phyloP scores from a whole-genome alignment of 2,888 invertebrate species.

The Caenorhabditis sp. region DNA sequence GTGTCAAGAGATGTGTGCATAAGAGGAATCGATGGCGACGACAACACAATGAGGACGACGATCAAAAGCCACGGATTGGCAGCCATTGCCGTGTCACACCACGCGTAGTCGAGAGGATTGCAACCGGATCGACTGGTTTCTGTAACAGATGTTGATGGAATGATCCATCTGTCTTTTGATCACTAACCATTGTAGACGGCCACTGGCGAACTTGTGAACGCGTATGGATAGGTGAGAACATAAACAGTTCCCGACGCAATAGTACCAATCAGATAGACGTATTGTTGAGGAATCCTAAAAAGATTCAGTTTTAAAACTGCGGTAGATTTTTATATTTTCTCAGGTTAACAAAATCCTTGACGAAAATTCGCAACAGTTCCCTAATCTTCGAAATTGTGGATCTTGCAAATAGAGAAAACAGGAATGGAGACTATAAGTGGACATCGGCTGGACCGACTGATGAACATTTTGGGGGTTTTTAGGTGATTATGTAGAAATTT shows the following conservation, averaged over 20 bases:
- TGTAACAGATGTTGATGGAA: conserved; percentile 8
- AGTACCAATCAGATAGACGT: conserved; percentile 24
- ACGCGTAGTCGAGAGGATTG: conserved; percentile 33
- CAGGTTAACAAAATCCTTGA: too few relatives aligned
- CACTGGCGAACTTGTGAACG: conserved; percentile 22
- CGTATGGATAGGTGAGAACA: conserved; percentile 37
- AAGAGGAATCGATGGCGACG: conserved; percentile 34
- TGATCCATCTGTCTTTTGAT: too few relatives aligned
- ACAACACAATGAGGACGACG: conserved; percentile 7
- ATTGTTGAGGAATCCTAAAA: conserved; percentile 33
- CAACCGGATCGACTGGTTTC: conserved; percentile 43
- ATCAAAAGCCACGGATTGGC: conserved; percentile 34
- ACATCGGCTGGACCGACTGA: too few relatives aligned
- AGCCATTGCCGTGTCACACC: conserved; percentile 34
- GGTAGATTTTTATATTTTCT: too few relatives aligned
- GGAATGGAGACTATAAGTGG: too few relatives aligned
- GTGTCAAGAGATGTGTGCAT: conserved; percentile 42
- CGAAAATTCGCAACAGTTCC: too few relatives aligned
- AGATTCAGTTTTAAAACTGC: too few relatives aligned
- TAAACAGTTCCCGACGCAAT: conserved; percentile 21
- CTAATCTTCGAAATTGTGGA: too few relatives aligned
- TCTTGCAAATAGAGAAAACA: too few relatives aligned
- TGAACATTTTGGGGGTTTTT: too few relatives aligned
- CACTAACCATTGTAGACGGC: conserved; percentile 24
- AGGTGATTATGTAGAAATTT: too few relatives aligned